Conservation (phyloP, 2,797 vertebrate genomes). For the Peromyscus attwateri region DNA sequence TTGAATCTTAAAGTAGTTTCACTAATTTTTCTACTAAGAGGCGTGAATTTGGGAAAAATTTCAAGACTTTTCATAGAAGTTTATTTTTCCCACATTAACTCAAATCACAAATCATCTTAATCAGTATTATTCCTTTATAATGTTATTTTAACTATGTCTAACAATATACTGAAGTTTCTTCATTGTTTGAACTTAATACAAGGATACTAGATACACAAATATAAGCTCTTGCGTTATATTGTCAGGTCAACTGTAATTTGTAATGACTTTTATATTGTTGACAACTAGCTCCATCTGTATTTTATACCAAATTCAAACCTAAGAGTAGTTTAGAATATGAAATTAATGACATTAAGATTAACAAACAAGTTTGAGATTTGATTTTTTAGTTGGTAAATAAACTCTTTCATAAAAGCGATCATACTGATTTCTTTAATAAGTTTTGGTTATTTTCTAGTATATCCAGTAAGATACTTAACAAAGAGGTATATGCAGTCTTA, state of each 20-base stretch:
- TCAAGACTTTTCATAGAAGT: conserved; percentile 1
- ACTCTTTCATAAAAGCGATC: not conserved
- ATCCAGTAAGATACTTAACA: not conserved
- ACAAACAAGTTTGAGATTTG: not conserved
- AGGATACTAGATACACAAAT: not conserved
- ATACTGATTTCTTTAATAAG: not conserved
- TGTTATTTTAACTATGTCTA: not conserved
- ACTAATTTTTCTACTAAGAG: conserved; percentile 43
- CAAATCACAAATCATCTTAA: conserved; percentile 35
- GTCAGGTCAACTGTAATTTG: conserved; percentile 31
- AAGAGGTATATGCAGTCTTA: not conserved
- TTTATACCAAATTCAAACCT: not conserved
- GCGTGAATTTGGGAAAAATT: conserved; percentile 40
- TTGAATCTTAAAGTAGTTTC: conserved; percentile 29
- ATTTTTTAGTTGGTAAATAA: not conserved
- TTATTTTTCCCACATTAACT: conserved; percentile 22
- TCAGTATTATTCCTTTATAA: not conserved
- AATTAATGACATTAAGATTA: conserved; percentile 1
- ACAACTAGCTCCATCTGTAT: not conserved
- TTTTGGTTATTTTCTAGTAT: not conserved
- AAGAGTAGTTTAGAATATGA: not conserved
- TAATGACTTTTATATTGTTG: not conserved
- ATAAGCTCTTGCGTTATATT: not conserved
- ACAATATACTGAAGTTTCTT: not conserved
- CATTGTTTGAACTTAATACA: conserved; percentile 26